Base-by-base conservation (phyloP, 2,888 invertebrate genomes). In the Amphipoea lucens region DNA sequence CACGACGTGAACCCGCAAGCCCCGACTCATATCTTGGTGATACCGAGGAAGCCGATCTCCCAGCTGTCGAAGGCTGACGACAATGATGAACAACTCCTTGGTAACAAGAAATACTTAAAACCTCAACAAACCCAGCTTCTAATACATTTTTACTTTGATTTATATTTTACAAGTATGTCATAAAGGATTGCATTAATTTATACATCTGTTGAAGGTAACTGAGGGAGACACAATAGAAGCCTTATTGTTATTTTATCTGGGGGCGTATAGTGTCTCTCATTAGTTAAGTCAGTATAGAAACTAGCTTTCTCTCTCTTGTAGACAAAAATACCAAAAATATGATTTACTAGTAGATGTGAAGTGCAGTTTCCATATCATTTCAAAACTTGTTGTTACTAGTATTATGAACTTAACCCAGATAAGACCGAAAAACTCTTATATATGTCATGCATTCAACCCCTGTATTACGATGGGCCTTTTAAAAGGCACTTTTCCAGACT, bases 21-120 rank as follows among this genome's bases (percentile, higher is more conserved):
- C 0, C 99, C 99, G 0, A 98, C 98, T 0, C 99, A 99, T 94
- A 99, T 99, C 90, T 95, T 99, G 91, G 99, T 99, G 20, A 99
- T 99, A 85, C 99, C 99, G 5, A 98, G 98, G 79, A 99, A 99
- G 94, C 98, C 98, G 0, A 99, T 99, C 88, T 74, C 98, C 0
- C 98, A 98, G 94, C 96, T 99, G 3, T 98, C 99, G 0, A 97
- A 98, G 88, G 98, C 98, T 9, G 97, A 97, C 63, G 98, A 98
- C 89, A 96, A 92, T 0, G 99, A 99, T 96, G 98, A 98, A 88
- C 96, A 97, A 81, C 93, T 98, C 0, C 94, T 98, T 78, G 98
- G 97, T 96, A 65, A 63, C 12, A 29, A 29, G 14, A 62, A 29
- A 62, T 6, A 20, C 54, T 7, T 45, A 12, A 45, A 45, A 45